Evolutionary conservation across 2,113 vertebrate species (phyloP).

Genomic region (Microcebus murinus): DNA sequence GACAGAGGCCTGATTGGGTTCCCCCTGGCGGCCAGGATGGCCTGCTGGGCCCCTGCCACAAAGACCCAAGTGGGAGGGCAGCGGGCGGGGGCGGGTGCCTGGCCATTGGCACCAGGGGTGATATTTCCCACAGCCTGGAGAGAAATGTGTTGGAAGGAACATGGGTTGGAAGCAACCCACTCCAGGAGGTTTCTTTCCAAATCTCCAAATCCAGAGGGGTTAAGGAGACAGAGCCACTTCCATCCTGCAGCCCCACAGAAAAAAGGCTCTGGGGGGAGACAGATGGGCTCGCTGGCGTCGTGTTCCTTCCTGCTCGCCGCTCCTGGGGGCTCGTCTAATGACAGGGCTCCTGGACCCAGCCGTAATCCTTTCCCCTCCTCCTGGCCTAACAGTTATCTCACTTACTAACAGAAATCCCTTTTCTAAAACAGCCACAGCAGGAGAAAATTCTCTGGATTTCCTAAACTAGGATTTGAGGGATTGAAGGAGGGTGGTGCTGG

Average conservation of each 20-base stretch:
- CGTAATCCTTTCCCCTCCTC: background rate
- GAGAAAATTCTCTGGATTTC: background rate
- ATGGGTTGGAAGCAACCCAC: too few relatives aligned
- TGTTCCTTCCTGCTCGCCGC: background rate
- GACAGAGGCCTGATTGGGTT: background rate
- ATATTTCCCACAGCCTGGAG: background rate
- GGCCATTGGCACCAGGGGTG: rapidly evolving
- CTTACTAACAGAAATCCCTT: background rate
- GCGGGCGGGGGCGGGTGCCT: rapidly evolving
- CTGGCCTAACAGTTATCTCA: background rate
- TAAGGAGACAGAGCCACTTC: background rate
- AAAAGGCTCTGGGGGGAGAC: background rate
- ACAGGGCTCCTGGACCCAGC: background rate
- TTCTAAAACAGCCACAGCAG: background rate
- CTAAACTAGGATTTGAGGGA: background rate
- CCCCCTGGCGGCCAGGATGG: background rate
- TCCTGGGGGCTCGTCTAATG: background rate
- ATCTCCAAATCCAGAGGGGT: background rate
- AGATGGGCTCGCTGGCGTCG: rapidly evolving
- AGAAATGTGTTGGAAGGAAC: background rate
- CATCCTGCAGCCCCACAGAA: background rate
- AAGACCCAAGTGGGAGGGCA: background rate
- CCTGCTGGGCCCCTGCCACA: background rate
- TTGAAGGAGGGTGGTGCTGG: background rate
- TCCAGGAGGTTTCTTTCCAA: background rate